Conservation (phyloP, 1,140 invertebrate species). For the Latrodectus geometricus region DNA sequence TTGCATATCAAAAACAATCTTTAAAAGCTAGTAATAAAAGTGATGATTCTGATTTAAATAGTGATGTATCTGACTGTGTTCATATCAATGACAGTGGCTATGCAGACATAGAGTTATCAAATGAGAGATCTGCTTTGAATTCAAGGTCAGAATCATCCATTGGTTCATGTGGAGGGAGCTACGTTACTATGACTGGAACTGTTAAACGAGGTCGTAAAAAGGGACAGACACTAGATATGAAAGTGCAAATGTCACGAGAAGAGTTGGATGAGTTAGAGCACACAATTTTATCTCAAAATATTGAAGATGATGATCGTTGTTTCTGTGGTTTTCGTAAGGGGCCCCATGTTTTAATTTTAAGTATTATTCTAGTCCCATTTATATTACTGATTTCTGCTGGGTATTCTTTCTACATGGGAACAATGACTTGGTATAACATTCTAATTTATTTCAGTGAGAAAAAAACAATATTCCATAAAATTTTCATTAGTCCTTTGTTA, state of each 20-base stretch:
- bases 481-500: slow-evolving; percentile 76
- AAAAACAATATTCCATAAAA: slow-evolving; percentile 71
- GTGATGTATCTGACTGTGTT: slow-evolving; percentile 54
- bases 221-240: slow-evolving; percentile 79
- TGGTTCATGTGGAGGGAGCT: slow-evolving; percentile 60
- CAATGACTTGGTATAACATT: slow-evolving; percentile 82
- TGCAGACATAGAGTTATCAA: slow-evolving; percentile 49
- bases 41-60: slow-evolving; percentile 59
- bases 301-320: slow-evolving; percentile 71
- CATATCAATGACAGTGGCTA: slow-evolving; percentile 58
- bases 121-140: slow-evolving; percentile 55
- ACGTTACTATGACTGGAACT: slow-evolving; percentile 74
- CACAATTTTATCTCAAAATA: slow-evolving; percentile 76
- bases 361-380: slow-evolving; percentile 77
- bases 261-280: slow-evolving; percentile 78
- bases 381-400: slow-evolving; percentile 75
- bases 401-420: slow-evolving; percentile 82
- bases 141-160: slow-evolving; percentile 56
- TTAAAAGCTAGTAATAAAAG: slow-evolving; percentile 37
- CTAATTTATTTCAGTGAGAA: slow-evolving; percentile 80
- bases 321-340: slow-evolving; percentile 75
- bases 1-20: slow-evolving; percentile 49
- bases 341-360: slow-evolving; percentile 77
- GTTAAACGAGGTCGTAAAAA: slow-evolving; percentile 80
- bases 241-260: slow-evolving; percentile 74